A percentile compares a stretch with the other conserved stretches of the same genome.
Conservation (phyloP, 2,888 invertebrate species). For the Galeopsomyia nigrocyanea region DNA sequence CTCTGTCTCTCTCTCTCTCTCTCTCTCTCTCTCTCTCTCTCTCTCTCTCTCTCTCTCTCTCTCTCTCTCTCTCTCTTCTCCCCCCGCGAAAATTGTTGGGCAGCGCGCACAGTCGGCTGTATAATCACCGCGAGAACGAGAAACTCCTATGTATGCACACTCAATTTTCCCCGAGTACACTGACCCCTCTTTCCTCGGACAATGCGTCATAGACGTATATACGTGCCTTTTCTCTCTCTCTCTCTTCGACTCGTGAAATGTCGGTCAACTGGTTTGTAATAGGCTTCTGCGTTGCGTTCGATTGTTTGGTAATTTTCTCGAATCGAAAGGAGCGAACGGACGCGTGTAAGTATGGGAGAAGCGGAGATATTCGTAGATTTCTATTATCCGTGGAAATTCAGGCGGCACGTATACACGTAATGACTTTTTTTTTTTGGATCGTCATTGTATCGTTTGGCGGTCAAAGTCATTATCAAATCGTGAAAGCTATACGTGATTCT, state of each 20-base stretch:
- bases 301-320: conserved; percentile 33
- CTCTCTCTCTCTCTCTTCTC: background rate
- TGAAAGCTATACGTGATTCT: no score
- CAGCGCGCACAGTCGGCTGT: background rate
- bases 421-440: no score
- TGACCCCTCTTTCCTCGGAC: conserved; percentile 1
- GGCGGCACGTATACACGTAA: no score
- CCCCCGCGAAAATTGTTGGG: conserved; percentile 29
- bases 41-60: no score
- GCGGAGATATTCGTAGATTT: no score
- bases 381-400: no score
- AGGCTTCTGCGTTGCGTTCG: background rate
- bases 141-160: background rate
- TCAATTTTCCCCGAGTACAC: conserved; percentile 33
- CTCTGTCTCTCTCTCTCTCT: no score
- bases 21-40: no score
- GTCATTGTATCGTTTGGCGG: no score
- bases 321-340: no score
- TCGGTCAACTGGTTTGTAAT: conserved; percentile 33
- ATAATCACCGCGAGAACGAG: conserved; percentile 22
- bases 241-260: conserved; percentile 11
- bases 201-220: background rate
- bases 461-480: no score
- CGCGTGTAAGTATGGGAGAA: no score
- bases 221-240: background rate